Base-by-base conservation (phyloP, 2,113 vertebrate species). In the Monopterus albus region DNA sequence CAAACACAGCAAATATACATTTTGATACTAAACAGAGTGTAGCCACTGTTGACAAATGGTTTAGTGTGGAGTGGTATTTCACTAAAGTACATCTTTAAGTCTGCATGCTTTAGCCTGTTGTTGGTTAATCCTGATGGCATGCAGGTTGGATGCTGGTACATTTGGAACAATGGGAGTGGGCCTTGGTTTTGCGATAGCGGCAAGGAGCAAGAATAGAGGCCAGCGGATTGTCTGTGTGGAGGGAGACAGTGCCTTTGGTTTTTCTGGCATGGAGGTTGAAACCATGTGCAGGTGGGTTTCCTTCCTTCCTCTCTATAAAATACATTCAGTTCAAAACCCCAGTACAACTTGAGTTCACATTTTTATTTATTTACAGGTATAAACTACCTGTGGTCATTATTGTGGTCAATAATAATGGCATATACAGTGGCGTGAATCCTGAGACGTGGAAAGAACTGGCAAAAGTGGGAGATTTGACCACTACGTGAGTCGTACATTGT, bases 81-180 rank as follows among this genome's bases (percentile, higher is more conserved):
- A n/a, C 14, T 20, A 7, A 45, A 25, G 15, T 21, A 23, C 40
- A 25, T 7, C 26, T 70, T 29, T n/a, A 36, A 18, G n/a, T 15
- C 8, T 52, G 28, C 6, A 39, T 3, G 28, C 25, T 14, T 17
- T n/a, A 64, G 5, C 36, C 14, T 74, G 33, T 65, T n/a, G 26
- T 55, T 43, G n/a, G n/a, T n/a, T n/a, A 26, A 75, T 52, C 12
- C 20, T 55, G 21, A 12, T 21, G 6, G n/a, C 47, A 15, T 69
- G 49, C 68, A 99, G 98, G 89, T 91, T 99, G 57, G 98, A 99
- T 83, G 98, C 98, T 14, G 98, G 98, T 15, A 98, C 97, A 3
- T 99, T 99, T 69, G 97, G 97, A 63, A 98, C 97, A 0, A 99
- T 99, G 97, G 97, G 98, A 70, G 95, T 99, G 0, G 98, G 97